Percentiles rank a stretch among this genome's conserved stretches.
These are phyloP conservation scores for Corvus hawaiiensis DNA, from an alignment of 2,113 vertebrate species.

Conservation along the genomic window DNA sequence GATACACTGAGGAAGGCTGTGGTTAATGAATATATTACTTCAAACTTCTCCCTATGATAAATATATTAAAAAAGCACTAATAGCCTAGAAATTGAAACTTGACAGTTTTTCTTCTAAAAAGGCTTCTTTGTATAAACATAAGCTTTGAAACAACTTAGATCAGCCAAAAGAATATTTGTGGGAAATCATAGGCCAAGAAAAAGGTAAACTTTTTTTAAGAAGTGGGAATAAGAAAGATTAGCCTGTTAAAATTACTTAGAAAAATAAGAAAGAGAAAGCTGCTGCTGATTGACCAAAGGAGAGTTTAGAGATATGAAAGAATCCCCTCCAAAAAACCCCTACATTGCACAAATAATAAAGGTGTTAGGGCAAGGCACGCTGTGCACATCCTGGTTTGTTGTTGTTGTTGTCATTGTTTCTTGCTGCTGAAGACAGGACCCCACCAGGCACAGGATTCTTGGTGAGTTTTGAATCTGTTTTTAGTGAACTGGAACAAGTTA, in stretches of 20 bases:
- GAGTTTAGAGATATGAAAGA: background rate
- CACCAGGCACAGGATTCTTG: background rate
- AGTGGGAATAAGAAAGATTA: background rate
- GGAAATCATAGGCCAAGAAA: background rate
- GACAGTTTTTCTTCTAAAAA: background rate
- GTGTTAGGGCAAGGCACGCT: background rate
- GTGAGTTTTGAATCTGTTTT: conserved; percentile 39
- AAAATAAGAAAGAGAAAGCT: background rate
- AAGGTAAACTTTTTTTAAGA: background rate
- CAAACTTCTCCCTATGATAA: background rate
- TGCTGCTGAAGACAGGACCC: background rate
- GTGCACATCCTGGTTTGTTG: background rate
- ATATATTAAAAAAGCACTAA: background rate
- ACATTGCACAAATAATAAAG: background rate
- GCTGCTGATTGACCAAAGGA: background rate
- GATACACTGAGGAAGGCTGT: background rate
- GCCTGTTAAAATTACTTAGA: background rate
- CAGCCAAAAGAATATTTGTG: background rate
- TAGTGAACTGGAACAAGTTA: conserved; percentile 62
- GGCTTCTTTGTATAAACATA: background rate
- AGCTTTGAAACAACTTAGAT: background rate
- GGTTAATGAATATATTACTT: background rate
- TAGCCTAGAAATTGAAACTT: background rate
- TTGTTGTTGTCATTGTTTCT: background rate
- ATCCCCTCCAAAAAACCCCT: rapidly evolving